Base-by-base conservation (phyloP, 1,140 invertebrate genomes). In the Orussus abietinus region DNA sequence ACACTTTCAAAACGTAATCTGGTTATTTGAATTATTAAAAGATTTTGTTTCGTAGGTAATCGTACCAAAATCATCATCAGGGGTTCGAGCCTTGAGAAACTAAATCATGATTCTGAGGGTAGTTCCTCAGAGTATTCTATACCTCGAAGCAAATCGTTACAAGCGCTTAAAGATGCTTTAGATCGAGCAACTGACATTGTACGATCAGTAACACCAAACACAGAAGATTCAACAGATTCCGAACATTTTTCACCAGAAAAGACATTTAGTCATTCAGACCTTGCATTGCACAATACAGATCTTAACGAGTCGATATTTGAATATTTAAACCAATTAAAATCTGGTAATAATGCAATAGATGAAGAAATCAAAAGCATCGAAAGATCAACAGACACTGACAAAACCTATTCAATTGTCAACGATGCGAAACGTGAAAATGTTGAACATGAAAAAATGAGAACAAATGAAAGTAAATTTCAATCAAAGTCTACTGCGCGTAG, bases 161-260 rank as follows among this genome's bases (percentile, higher is more conserved):
- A 48, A 41, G 33, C 43, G 3, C 15, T 66, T 18, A 59, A 59
- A 35, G 46, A 64, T 7, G 59, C 64, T 9, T 35, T 66, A 4
- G 57, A 66, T 13, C 48, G 62, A 5, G 62, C 62, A 9, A 64
- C 60, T 5, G 42, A 60, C 22, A 54, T 66, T 11, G 42, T 66
- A 5, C 33, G 38, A 5, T 45, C 54, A 20, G 45, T 45, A 5
- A 47, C 51, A 9, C 41, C 42, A 14, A n/a, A n/a, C n/a, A n/a
- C n/a, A n/a, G n/a, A n/a, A n/a, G 38, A 43, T n/a, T 15, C 33
- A 6, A 38, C 35, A 1, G 15, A 39, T 32, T 37, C 38, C 11
- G 21, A 11, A 12, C 10, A 22, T n/a, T 37, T 28, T 10, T 43
- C 41, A 26, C 32, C 31, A 1, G 10, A 17, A 9, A 26, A 26